Conservation (phyloP, 2,113 vertebrate genomes). For the Lanius collurio region DNA sequence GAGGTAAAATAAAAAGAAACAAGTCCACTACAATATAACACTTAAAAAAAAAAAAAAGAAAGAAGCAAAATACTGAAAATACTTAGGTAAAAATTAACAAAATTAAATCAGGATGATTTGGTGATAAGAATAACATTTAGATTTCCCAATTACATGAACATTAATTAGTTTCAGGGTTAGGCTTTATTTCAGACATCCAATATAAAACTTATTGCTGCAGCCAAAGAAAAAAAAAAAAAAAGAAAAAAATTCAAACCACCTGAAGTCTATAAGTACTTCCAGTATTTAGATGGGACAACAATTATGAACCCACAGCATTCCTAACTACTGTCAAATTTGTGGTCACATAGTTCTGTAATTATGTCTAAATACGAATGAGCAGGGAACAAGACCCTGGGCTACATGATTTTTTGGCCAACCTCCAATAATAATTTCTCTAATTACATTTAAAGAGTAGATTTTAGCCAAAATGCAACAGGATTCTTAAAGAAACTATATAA, state of each 20-base stretch:
- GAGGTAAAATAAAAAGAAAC: neutral
- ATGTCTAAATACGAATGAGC: fast-evolving
- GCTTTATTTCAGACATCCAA: neutral
- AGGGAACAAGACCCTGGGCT: neutral
- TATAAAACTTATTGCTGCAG: neutral
- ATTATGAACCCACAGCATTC: neutral
- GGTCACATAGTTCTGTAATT: neutral
- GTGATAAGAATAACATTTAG: neutral
- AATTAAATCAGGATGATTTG: neutral
- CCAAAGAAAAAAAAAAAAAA: neutral
- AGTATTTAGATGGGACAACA: neutral
- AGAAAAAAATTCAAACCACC: neutral
- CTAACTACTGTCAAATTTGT: neutral
- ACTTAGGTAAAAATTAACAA: neutral
- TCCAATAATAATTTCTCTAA: neutral
- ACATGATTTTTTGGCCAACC: neutral
- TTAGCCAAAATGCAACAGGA: neutral
- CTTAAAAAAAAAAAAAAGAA: neutral
- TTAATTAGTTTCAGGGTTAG: neutral
- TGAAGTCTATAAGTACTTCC: neutral
- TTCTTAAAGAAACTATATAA: neutral
- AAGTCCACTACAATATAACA: neutral
- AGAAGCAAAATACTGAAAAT: neutral
- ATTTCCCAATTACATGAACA: neutral
- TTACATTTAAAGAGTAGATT: neutral